phyloP scores from a whole-genome alignment of 2,113 vertebrate species.

The Psilopsiagon aymara region DNA sequence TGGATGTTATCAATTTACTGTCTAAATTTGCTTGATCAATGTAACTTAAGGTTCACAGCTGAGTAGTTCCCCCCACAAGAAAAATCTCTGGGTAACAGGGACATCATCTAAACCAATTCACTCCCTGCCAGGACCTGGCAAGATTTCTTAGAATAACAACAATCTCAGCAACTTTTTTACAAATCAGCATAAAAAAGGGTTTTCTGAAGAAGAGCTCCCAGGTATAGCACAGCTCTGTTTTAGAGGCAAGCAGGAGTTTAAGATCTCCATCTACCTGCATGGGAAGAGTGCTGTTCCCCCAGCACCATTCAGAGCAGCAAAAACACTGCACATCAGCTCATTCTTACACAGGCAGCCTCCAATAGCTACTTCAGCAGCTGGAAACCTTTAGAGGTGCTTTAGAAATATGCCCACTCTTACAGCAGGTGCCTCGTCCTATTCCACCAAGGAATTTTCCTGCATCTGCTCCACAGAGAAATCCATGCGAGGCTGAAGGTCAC shows the following conservation, averaged over 20 bases:
- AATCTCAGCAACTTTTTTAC: background rate
- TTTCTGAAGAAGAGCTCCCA: background rate
- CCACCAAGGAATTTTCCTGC: background rate
- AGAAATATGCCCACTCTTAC: background rate
- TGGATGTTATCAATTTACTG: background rate
- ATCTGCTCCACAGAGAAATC: background rate
- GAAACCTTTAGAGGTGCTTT: background rate
- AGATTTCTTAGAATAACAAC: background rate
- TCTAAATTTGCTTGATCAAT: background rate
- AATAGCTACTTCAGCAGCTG: conserved; percentile 9
- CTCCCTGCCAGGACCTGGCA: background rate
- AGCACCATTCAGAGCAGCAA: background rate
- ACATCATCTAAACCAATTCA: background rate
- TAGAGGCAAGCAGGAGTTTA: background rate
- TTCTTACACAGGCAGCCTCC: background rate
- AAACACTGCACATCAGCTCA: background rate
- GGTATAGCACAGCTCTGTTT: background rate
- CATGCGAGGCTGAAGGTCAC: background rate
- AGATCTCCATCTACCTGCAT: background rate
- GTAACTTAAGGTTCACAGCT: background rate
- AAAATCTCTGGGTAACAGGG: background rate
- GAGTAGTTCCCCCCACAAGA: background rate
- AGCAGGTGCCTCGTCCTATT: background rate
- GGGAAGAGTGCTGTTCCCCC: background rate
- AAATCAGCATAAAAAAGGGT: background rate